A percentile compares a stretch with the other conserved stretches of the same genome.
phyloP scores from a whole-genome alignment of 2,797 vertebrate species.

The Myoxocephalus aenaeus region DNA sequence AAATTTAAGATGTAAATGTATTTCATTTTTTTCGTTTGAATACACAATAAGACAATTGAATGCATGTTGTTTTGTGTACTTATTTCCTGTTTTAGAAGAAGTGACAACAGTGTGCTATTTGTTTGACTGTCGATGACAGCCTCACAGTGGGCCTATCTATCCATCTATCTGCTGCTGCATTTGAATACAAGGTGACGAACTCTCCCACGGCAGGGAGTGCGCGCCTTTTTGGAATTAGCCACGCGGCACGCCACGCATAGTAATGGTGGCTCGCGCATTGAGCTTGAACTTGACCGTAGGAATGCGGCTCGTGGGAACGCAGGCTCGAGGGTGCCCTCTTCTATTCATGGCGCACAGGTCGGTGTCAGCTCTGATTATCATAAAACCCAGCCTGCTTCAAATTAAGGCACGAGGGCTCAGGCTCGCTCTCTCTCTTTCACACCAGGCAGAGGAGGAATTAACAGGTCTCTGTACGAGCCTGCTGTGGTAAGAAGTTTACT shows the following conservation, averaged over 20 bases:
- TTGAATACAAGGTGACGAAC: slow-evolving; percentile 67
- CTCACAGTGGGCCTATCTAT: slow-evolving; percentile 5
- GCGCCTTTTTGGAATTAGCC: slow-evolving; percentile 76
- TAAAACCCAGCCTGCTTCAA: slow-evolving; percentile 81
- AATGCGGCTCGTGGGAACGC: slow-evolving; percentile 85
- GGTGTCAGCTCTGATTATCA: slow-evolving; percentile 85
- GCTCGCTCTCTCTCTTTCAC: slow-evolving; percentile 63
- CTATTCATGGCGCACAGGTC: slow-evolving; percentile 78
- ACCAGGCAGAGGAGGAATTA: slow-evolving; percentile 68
- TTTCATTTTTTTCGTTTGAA: background rate
- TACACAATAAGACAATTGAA: background rate
- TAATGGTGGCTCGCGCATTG: slow-evolving; percentile 78
- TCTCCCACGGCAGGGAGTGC: slow-evolving; percentile 73
- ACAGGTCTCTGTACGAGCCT: slow-evolving; percentile 60
- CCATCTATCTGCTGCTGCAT: slow-evolving; percentile 42
- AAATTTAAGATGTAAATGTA: background rate
- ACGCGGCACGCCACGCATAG: slow-evolving; percentile 79
- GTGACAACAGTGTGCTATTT: background rate
- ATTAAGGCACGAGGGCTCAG: slow-evolving; percentile 75
- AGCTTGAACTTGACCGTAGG: slow-evolving; percentile 88
- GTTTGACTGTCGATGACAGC: slow-evolving; percentile 9
- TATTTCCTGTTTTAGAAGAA: background rate
- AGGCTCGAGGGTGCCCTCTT: slow-evolving; percentile 70
- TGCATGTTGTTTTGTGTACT: background rate
- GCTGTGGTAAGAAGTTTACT: slow-evolving; percentile 62